A percentile compares a stretch with the other conserved stretches of the same genome.
Evolutionary conservation across 2,888 invertebrate species (phyloP).

Genomic region (Aphodius granarius): DNA sequence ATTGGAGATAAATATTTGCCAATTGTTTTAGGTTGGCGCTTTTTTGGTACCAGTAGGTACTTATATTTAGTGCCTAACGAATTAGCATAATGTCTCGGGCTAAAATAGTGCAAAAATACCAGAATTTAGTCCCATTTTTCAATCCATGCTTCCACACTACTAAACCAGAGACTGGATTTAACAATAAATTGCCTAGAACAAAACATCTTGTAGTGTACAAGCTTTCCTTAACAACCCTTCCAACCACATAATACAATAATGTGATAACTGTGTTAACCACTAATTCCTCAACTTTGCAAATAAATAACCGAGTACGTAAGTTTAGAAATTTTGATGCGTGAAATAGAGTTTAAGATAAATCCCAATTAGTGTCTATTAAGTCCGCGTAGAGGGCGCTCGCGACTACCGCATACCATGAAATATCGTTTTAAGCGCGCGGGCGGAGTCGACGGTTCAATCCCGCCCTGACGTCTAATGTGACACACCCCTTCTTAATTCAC

Average conservation of each 20-base stretch:
- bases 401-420: slow-evolving; percentile 25
- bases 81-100: no score
- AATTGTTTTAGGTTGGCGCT: no score
- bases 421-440: slow-evolving; percentile 32
- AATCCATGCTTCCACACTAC: no score
- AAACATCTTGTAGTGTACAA: no score
- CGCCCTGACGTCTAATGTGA: slow-evolving; percentile 47
- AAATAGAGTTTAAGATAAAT: slow-evolving; percentile 15
- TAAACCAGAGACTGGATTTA: no score
- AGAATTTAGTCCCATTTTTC: no score
- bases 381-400: slow-evolving; percentile 14
- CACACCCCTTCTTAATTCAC: slow-evolving; percentile 52
- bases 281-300: background rate
- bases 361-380: slow-evolving; percentile 25
- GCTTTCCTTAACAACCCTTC: background rate
- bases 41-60: no score
- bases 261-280: background rate
- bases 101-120: no score
- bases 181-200: no score
- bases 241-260: background rate
- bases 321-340: background rate
- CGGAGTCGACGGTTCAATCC: slow-evolving; percentile 42
- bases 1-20: no score
- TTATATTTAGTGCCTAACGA: no score
- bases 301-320: background rate